Percentiles rank a stretch among this genome's conserved stretches.
Conservation (phyloP, 1,140 invertebrate species). For the Prorops nasuta region DNA sequence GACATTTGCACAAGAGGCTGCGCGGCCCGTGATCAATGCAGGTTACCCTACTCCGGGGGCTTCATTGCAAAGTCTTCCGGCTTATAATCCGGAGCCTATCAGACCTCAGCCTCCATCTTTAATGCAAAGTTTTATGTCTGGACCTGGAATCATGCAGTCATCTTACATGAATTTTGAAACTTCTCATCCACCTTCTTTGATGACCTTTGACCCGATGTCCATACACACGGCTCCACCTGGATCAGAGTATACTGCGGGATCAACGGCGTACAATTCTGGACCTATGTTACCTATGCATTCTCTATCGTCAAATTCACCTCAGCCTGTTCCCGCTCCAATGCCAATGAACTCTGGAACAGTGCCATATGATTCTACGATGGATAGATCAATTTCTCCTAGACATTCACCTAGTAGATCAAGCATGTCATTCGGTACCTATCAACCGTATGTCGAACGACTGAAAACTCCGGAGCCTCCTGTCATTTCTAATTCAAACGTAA, state of each 20-base stretch:
- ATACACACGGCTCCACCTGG: constrained; percentile 21
- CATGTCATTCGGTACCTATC: too few relatives aligned
- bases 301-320: constrained; percentile 32
- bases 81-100: too few relatives aligned
- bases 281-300: constrained; percentile 14
- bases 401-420: too few relatives aligned
- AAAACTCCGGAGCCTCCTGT: constrained; percentile 53
- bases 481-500: constrained; percentile 54
- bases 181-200: constrained; percentile 15
- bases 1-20: constrained; percentile 40
- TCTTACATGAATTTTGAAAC: constrained; percentile 41
- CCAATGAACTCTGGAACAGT: constrained; percentile 15
- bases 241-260: constrained; percentile 33
- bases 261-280: constrained; percentile 37
- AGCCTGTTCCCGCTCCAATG: constrained; percentile 42
- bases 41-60: too few relatives aligned
- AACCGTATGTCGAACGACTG: constrained; percentile 40
- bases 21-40: too few relatives aligned
- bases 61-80: too few relatives aligned
- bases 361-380: constrained; percentile 16
- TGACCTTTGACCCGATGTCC: constrained; percentile 36
- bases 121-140: not conserved
- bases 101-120: too few relatives aligned
- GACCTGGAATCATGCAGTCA: constrained; percentile 3
- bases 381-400: too few relatives aligned